Evolutionary conservation across 2,113 vertebrate species (phyloP).

Genomic region (Platysteira castanea): DNA sequence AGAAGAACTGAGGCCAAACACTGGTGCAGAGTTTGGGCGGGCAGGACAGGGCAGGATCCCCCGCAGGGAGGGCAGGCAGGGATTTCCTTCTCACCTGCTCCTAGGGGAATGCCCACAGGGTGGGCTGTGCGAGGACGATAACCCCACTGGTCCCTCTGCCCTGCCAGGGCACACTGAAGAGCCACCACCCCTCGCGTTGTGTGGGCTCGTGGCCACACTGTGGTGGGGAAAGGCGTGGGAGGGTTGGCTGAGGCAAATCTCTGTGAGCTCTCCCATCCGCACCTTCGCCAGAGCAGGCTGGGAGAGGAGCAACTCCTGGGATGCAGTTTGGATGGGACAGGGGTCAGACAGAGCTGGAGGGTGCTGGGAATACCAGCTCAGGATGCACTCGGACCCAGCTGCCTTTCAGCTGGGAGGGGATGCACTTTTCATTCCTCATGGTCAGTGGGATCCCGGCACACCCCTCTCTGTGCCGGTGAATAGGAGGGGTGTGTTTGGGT

Average conservation of each 20-base stretch:
- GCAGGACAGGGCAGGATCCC: not conserved
- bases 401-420: not conserved
- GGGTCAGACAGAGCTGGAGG: not conserved
- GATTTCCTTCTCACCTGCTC: not conserved
- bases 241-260: not conserved
- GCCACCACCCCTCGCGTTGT: rapidly evolving
- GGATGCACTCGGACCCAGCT: not conserved
- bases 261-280: not conserved
- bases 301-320: not conserved
- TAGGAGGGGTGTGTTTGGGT: not conserved
- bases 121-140: rapidly evolving
- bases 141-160: not conserved
- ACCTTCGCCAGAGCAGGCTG: rapidly evolving
- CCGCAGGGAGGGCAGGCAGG: not conserved
- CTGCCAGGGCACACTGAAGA: not conserved
- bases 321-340: not conserved
- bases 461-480: not conserved
- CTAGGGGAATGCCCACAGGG: not conserved
- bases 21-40: not conserved
- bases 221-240: not conserved
- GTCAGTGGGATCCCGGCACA: not conserved
- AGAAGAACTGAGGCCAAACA: not conserved
- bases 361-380: not conserved
- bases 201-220: not conserved
- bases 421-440: not conserved